Evolutionary conservation across 1,140 invertebrate genomes (phyloP).

Genomic region (Heterodera carotae): DNA sequence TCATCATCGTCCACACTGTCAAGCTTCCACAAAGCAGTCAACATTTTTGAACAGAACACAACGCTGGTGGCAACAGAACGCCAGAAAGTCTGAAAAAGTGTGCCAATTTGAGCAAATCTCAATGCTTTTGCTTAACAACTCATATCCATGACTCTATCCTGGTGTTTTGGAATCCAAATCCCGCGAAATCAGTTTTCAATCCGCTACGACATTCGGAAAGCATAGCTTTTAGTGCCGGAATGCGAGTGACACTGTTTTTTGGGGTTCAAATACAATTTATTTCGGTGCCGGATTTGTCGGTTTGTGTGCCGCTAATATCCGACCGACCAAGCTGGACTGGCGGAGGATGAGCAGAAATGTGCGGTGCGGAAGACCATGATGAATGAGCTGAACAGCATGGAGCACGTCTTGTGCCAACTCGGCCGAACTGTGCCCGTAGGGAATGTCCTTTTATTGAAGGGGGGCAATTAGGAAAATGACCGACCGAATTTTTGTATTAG

Average conservation of each 20-base stretch:
- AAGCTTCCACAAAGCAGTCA: background rate
- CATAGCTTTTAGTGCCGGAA: too few relatives aligned
- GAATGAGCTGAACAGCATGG: background rate
- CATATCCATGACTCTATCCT: too few relatives aligned
- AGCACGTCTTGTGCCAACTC: background rate
- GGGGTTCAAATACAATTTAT: too few relatives aligned
- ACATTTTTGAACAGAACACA: slow-evolving; percentile 18
- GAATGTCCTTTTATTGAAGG: background rate
- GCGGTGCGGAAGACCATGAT: background rate
- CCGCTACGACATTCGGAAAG: too few relatives aligned
- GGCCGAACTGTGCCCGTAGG: background rate
- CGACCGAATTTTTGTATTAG: too few relatives aligned
- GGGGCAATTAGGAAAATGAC: background rate
- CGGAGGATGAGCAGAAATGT: slow-evolving; percentile 2
- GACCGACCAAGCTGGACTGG: background rate
- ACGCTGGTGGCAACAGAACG: slow-evolving; percentile 13
- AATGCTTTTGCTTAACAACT: too few relatives aligned
- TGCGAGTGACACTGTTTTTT: too few relatives aligned
- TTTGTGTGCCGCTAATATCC: background rate
- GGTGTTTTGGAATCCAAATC: too few relatives aligned
- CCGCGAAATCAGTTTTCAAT: too few relatives aligned
- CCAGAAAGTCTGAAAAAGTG: slow-evolving; percentile 16
- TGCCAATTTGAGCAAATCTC: background rate
- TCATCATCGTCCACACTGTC: background rate
- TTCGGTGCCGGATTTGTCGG: too few relatives aligned